Conservation (phyloP, 2,113 vertebrate genomes). For the Neolamprologus toae region DNA sequence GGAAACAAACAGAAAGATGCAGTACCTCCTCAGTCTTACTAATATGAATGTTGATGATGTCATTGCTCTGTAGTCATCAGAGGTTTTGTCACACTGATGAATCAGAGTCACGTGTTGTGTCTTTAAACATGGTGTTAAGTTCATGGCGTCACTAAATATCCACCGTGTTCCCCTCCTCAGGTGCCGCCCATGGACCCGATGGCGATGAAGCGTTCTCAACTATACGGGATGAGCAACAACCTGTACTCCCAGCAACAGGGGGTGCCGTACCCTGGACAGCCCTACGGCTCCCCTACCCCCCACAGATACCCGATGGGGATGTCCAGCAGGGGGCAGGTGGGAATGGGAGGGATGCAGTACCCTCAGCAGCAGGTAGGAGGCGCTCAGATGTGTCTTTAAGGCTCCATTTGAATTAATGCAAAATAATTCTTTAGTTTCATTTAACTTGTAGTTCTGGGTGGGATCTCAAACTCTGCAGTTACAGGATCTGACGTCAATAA, state of each 20-base stretch:
- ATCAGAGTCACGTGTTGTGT: not conserved
- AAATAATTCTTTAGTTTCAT: not conserved
- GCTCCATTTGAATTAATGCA: not conserved
- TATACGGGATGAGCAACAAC: slow-evolving; percentile 82
- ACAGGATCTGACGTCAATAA: not conserved
- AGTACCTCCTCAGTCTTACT: not conserved
- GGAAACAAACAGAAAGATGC: not conserved
- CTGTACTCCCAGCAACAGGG: slow-evolving; percentile 83
- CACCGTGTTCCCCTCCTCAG: slow-evolving; percentile 60
- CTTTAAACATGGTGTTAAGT: not conserved
- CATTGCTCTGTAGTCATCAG: not conserved
- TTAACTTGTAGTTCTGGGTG: not conserved
- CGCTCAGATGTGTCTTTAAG: not conserved
- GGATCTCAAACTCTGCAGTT: not conserved
- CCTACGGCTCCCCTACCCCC: slow-evolving; percentile 78
- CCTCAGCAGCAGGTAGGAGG: slow-evolving; percentile 84
- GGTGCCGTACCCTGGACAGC: slow-evolving; percentile 79
- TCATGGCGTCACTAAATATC: not conserved
- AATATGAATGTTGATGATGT: not conserved
- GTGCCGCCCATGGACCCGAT: slow-evolving; percentile 85
- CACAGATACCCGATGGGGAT: slow-evolving; percentile 87
- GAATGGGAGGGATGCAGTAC: slow-evolving; percentile 86
- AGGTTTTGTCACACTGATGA: not conserved
- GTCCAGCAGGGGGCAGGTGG: slow-evolving; percentile 78
- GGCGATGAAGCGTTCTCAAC: slow-evolving; percentile 90